Evolutionary conservation across 2,113 vertebrate species (phyloP), one percentile per base, ranked within the genome.

Genomic region (Galbula dea): DNA sequence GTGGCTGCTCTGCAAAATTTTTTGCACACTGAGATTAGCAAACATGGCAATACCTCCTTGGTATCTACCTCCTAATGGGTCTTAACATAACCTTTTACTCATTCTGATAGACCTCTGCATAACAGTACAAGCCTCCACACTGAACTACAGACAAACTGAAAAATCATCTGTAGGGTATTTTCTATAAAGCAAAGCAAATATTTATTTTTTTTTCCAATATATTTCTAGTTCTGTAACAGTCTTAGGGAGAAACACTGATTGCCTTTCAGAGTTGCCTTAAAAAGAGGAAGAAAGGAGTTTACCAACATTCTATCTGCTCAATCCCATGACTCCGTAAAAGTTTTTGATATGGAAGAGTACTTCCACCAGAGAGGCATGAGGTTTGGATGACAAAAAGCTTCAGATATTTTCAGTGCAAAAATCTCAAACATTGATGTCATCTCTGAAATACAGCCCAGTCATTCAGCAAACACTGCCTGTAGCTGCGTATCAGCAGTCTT

Each of bases 71-170:
- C 71, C 76, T 34, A 58, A 43, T 0, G 1, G 12, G 12, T 61
- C 36, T 78, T 26, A 67, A 45, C n/a, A n/a, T n/a, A n/a, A n/a
- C n/a, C 37, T 37, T 34, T 34, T 62, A 13, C 22, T 71, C 39
- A 15, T 43, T 49, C 54, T 45, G 22, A 61, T 3, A 69, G 49
- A 46, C 7, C 12, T 21, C 46, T 26, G 3, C n/a, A 19, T 15
- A 24, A 22, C 27, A 58, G 0, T 1, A 0, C 34, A 3, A n/a
- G 21, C 10, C 34, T 30, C 52, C 37, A 36, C 20, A n/a, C 7
- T 16, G 16, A 80, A 41, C 29, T 17, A 55, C 15, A 62, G 74
- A 59, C 6, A 71, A 94, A 49, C 20, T 58, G 4, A 52, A 24
- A 62, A 85, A 65, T 17, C 63, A 61, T 20, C 27, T 8, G 8